These are phyloP conservation scores for Dicerorhinus sumatrensis DNA, from an alignment of 2,113 vertebrate genomes.

Conservation along the genomic window DNA sequence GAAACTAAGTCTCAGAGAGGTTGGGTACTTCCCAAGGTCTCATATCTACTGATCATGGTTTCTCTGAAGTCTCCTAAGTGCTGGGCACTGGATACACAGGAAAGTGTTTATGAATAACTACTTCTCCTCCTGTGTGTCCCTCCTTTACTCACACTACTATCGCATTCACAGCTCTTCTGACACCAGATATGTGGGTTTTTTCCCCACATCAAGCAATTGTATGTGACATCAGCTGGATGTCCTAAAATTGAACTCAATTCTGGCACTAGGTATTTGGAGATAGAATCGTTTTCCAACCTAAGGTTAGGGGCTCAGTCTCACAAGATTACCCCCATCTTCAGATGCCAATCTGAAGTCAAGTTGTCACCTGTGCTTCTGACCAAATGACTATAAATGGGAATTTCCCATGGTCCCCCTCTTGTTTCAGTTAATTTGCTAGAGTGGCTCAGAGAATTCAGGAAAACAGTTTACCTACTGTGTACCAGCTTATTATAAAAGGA, in stretches of 20 bases:
- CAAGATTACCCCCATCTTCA: background rate
- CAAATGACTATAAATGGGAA: background rate
- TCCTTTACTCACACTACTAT: background rate
- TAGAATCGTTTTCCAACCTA: background rate
- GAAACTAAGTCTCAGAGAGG: background rate
- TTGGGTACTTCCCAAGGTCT: too few relatives aligned
- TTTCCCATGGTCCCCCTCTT: fast-evolving
- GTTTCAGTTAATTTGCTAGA: background rate
- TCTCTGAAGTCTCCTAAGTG: background rate
- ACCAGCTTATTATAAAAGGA: background rate
- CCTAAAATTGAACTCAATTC: background rate
- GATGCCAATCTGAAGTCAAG: background rate
- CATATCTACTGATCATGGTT: too few relatives aligned
- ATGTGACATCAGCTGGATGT: background rate
- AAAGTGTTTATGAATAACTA: background rate
- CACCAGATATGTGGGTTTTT: background rate
- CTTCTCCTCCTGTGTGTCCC: background rate
- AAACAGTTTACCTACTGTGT: background rate
- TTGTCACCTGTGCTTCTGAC: background rate
- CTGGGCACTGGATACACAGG: too few relatives aligned
- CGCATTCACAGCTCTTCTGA: background rate
- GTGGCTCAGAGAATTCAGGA: background rate
- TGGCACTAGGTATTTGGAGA: background rate
- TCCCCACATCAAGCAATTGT: background rate
- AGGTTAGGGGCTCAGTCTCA: background rate